A percentile compares a stretch with the other conserved stretches of the same genome.
phyloP scores from a whole-genome alignment of 2,797 vertebrate genomes.

The Tenualosa thibaudeaui region DNA sequence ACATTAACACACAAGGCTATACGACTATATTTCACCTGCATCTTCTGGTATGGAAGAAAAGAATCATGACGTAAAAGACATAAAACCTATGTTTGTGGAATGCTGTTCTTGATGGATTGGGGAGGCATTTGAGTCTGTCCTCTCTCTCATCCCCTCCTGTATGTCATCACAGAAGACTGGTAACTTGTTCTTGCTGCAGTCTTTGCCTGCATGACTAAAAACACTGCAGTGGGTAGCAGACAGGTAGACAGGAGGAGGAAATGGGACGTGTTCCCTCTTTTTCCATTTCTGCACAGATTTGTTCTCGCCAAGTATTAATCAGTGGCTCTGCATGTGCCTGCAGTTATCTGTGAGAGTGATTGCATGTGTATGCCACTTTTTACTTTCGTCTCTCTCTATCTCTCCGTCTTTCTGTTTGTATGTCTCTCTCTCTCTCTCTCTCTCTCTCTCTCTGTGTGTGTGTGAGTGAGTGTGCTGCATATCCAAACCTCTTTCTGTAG shows the following conservation, averaged over 20 bases:
- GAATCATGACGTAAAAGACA: background rate
- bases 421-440: background rate
- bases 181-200: background rate
- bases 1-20: background rate
- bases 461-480: background rate
- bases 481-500: conserved; percentile 2
- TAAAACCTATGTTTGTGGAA: too few relatives aligned
- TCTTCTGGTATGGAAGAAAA: background rate
- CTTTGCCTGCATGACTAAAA: background rate
- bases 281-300: background rate
- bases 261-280: background rate
- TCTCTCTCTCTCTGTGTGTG: background rate
- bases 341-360: background rate
- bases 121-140: background rate
- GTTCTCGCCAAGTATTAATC: background rate
- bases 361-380: background rate
- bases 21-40: background rate
- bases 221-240: background rate
- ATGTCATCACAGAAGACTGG: background rate
- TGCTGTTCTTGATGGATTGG: background rate
- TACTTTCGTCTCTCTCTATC: too few relatives aligned
- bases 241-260: background rate
- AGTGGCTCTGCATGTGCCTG: background rate
- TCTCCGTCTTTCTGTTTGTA: background rate
- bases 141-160: background rate